Percentiles rank a stretch among this genome's conserved stretches.
These are phyloP conservation scores for Fissipunctia ypsillon DNA, from an alignment of 2,888 invertebrate species.

Conservation along the genomic window DNA sequence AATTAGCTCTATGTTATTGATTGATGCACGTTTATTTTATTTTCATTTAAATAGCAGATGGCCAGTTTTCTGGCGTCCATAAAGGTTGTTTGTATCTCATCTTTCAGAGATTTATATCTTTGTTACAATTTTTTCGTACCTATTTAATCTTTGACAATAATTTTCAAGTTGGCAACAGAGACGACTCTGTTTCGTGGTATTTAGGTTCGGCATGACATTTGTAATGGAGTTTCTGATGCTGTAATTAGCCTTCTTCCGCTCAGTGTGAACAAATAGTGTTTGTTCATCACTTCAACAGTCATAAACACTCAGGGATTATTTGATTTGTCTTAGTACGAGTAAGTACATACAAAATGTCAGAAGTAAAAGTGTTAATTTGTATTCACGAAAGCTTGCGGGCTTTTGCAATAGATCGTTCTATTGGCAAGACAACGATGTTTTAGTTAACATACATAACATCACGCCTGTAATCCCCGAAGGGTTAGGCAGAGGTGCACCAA, in stretches of 20 bases:
- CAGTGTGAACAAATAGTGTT: slow-evolving; percentile 62
- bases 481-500: too few species aligned
- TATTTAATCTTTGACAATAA: slow-evolving; percentile 62
- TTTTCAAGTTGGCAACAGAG: slow-evolving; percentile 67
- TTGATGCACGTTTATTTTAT: neutral
- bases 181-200: slow-evolving; percentile 76
- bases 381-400: slow-evolving; percentile 39
- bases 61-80: neutral
- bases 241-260: slow-evolving; percentile 69
- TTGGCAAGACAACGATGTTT: too few species aligned
- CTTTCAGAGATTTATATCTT: neutral
- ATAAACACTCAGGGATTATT: slow-evolving; percentile 37
- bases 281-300: slow-evolving; percentile 48
- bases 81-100: neutral
- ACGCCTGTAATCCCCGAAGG: neutral
- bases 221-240: slow-evolving; percentile 73
- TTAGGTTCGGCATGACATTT: slow-evolving; percentile 81
- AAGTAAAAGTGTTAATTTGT: slow-evolving; percentile 56
- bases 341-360: slow-evolving; percentile 39
- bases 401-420: slow-evolving; percentile 47
- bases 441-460: too few species aligned
- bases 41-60: too few species aligned
- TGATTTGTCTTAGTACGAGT: slow-evolving; percentile 34
- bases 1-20: neutral
- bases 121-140: neutral